Evolutionary conservation across 1,140 invertebrate species (phyloP), one percentile per base, ranked within the genome.

Genomic region (Pseudachorutes palmiensis): DNA sequence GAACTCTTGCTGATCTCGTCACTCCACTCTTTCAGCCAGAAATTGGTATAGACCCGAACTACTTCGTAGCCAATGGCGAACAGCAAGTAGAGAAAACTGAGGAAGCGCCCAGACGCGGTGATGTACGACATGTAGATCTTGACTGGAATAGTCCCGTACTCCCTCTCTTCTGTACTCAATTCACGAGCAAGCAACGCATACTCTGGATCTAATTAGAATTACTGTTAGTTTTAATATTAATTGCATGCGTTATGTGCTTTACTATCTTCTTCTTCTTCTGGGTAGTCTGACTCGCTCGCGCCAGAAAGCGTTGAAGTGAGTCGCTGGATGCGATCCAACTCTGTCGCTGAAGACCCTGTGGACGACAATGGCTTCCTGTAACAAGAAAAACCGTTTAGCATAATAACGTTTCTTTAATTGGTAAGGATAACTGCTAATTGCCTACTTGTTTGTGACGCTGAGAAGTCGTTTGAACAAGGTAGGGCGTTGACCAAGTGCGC

Each of bases 1-100:
- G 49, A 69, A 29, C 51, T 80, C 48, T 66, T 61, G 58, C 63
- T 41, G 26, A 67, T 70, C 16, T 62, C 63, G 33, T 76, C 78
- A 22, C 83, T 83, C 85, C 85, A 87, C n/a, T 78, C 74, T 69
- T 81, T 82, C 32, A 87, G 75, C 84, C 85, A 87, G 70, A 85
- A 79, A 77, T 86, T 85, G 48, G 83, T 83, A 70, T 80, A 82
- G 33, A 87, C 81, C 65, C 82, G 79, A 61, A 84, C 73, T 66
- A 78, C 78, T 77, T 86, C 83, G 78, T 81, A 85, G 63, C 79
- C 78, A 67, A 85, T 70, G 55, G 83, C 81, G 22, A 83, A 80
- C 45, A 81, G 72, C 64, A 87, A 76, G 74, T 83, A 87, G 22
- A 83, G 57, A 63, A 81, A 32, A 22, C 77, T 81, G 63, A 84